Base-by-base conservation (phyloP, 2,888 invertebrate species). In the Pseudococcus jackbeardsleyi region DNA sequence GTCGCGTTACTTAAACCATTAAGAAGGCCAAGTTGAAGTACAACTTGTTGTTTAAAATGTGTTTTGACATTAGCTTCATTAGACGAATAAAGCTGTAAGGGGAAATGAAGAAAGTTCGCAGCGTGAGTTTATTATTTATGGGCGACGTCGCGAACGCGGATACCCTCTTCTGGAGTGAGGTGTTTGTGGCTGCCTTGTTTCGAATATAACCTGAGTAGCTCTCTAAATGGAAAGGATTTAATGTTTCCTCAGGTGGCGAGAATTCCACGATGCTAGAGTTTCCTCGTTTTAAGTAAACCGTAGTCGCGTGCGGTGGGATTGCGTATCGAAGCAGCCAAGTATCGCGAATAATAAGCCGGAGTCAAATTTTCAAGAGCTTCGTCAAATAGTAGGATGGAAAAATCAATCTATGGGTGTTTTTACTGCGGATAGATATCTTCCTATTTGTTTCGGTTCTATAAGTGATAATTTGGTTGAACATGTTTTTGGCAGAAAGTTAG, bases 91-190 rank as follows among this genome's bases (percentile, higher is more conserved):
- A 68, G 68, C 19, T 68, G 68, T 68, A 68, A 68, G 26, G 68
- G 68, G 68, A 68, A 68, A 68, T 26, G 68, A 68, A 64, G 64
- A 64, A 68, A 68, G 68, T 68, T 68, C 68, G 68, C 68, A 22
- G 68, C 68, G 68, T 68, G 68, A 68, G 68, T 68, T 68, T 68
- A 68, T 68, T 68, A 68, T 68, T 68, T 68, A 68, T 68, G 68
- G 68, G 68, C 68, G 22, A 68, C 68, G 68, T 68, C 26, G 54
- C n/a, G 54, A 15, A 54, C 54, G 54, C n/a, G n/a, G 8, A 54
- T 54, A 19, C 22, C 68, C 68, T 22, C 68, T 68, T 68, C 26
- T 22, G 68, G 12, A 9, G 9, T 26, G 22, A 26, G 68, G 22
- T 22, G 68, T 26, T 26, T 26, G 68, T 5, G 68, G 68, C 68